Conservation (phyloP, 2,888 invertebrate genomes). For the Trichopria drosophilae region DNA sequence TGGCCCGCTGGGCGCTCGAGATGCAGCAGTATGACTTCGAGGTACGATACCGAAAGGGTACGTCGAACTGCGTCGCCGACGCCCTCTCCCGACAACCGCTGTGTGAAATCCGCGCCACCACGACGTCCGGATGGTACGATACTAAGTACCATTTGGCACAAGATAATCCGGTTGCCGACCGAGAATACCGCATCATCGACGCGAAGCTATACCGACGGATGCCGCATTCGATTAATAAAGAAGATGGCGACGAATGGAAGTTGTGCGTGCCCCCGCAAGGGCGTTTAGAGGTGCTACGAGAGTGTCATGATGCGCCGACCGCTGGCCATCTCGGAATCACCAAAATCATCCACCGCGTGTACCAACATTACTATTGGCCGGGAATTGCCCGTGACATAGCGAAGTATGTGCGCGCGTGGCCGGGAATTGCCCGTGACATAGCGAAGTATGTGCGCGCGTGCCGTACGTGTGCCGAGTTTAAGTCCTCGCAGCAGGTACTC, state of each 20-base stretch:
- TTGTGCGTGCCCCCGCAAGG: slow-evolving; percentile 20
- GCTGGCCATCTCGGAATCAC: slow-evolving; percentile 10
- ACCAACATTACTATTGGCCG: slow-evolving; percentile 6
- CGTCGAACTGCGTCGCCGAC: slow-evolving; percentile 25
- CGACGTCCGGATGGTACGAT: slow-evolving; percentile 12
- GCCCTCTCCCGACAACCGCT: slow-evolving; percentile 18
- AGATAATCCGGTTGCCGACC: not conserved
- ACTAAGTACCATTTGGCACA: not conserved
- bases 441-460: slow-evolving; percentile 1
- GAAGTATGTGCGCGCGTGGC: too few relatives aligned
- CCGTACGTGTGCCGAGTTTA: not conserved
- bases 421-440: not conserved
- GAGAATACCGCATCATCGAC: not conserved
- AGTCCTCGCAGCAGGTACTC: not conserved
- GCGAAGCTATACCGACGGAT: slow-evolving; percentile 2
- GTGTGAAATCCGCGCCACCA: not conserved
- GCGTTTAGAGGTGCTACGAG: slow-evolving; percentile 10
- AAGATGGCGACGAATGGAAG: slow-evolving; percentile 22
- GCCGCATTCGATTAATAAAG: not conserved
- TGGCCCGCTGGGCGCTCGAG: slow-evolving; percentile 25
- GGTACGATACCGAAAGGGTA: slow-evolving; percentile 18
- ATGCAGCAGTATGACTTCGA: slow-evolving; percentile 24
- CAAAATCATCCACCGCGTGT: slow-evolving; percentile 20
- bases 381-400: too few relatives aligned
- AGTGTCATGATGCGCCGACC: slow-evolving; percentile 30